Conservation (phyloP, 2,797 vertebrate species). For the Lagorchestes hirsutus region DNA sequence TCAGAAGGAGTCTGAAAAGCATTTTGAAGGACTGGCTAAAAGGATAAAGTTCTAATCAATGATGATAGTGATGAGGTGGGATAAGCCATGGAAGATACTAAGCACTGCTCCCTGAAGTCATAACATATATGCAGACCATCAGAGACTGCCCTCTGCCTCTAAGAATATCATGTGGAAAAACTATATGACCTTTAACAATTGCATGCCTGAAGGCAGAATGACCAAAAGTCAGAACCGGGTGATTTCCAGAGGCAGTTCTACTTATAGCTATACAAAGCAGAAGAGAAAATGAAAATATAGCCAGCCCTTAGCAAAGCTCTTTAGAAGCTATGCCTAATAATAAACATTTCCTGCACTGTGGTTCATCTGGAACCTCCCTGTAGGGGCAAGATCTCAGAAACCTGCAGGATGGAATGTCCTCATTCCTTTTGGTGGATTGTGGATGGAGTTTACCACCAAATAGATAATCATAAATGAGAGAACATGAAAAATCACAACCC, state of each 20-base stretch:
- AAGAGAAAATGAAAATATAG: constrained; percentile 11
- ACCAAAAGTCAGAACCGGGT: not conserved
- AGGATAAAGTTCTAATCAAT: not conserved
- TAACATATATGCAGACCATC: not conserved
- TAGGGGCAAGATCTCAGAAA: not conserved
- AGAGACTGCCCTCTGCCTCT: not conserved
- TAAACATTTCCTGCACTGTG: not conserved
- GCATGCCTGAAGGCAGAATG: not conserved
- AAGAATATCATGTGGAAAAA: not conserved
- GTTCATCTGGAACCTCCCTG: not conserved
- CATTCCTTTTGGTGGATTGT: not conserved
- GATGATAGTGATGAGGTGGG: not conserved
- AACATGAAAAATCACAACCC: constrained; percentile 55
- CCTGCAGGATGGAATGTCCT: not conserved
- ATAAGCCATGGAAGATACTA: not conserved
- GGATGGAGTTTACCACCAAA: constrained; percentile 45
- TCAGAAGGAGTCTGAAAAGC: not conserved
- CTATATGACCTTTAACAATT: not conserved
- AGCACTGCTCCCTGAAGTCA: not conserved
- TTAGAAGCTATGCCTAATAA: not conserved
- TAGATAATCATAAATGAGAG: constrained; percentile 61
- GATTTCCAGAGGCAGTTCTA: not conserved
- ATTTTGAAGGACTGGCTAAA: not conserved
- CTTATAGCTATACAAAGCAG: not conserved
- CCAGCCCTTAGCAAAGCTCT: not conserved